These are phyloP conservation scores for Aurelia coerulea DNA, from an alignment of 30 jellyfish, hydroid and myxozoan genomes.

Conservation along the genomic window DNA sequence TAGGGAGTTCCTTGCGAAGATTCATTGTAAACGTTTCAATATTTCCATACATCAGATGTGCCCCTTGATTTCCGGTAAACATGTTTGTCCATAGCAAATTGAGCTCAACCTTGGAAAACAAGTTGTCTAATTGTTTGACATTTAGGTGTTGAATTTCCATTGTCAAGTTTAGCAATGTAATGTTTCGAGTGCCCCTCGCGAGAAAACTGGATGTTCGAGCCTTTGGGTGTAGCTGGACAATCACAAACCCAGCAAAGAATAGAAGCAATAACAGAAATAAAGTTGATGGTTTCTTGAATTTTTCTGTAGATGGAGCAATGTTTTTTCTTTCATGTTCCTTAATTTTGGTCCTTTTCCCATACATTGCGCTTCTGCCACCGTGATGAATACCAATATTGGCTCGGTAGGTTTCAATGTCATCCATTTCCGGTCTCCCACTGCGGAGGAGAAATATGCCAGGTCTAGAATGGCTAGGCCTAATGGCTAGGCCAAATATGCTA, in stretches of 20 bases:
- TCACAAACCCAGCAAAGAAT: slow-evolving; percentile 27
- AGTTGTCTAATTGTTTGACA: slow-evolving; percentile 8
- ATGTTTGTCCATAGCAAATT: slow-evolving; percentile 34
- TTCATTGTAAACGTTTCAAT: slow-evolving; percentile 13
- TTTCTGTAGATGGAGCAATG: slow-evolving; percentile 8
- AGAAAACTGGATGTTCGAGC: slow-evolving; percentile 33
- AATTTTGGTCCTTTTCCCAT: not conserved
- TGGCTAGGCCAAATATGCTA: too few relatives aligned
- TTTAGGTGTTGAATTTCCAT: slow-evolving; percentile 6
- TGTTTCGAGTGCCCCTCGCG: slow-evolving; percentile 31
- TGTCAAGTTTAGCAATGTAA: slow-evolving; percentile 29
- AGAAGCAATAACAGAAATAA: slow-evolving; percentile 5
- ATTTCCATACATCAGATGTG: slow-evolving; percentile 38
- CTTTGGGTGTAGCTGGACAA: slow-evolving; percentile 29
- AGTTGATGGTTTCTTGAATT: slow-evolving; percentile 14
- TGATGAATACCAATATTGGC: slow-evolving; percentile 12
- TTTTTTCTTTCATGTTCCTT: slow-evolving; percentile 3
- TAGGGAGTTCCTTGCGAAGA: slow-evolving; percentile 26
- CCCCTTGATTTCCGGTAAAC: slow-evolving; percentile 36
- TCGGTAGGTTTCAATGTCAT: slow-evolving; percentile 20
- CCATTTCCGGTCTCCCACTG: slow-evolving; percentile 13
- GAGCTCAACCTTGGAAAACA: slow-evolving; percentile 18
- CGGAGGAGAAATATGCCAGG: not conserved
- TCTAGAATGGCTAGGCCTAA: too few relatives aligned
- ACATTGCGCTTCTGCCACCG: slow-evolving; percentile 15